A percentile compares a stretch with the other conserved stretches of the same genome.
phyloP scores from a whole-genome alignment of 2,888 invertebrate genomes.

The Aleiodes leptofemur region DNA sequence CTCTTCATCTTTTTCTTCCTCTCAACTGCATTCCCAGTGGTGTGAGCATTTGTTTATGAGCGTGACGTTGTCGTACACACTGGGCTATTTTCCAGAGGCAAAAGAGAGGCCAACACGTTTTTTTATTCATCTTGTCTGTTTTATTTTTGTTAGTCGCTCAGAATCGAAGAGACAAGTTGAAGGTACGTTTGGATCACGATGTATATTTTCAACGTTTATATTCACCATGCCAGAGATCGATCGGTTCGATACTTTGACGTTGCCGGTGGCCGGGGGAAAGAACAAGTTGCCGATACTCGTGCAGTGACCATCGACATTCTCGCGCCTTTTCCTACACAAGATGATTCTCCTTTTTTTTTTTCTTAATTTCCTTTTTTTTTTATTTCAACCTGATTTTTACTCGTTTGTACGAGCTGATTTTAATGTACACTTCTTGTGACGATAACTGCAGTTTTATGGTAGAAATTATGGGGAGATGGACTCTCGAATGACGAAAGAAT shows the following conservation, averaged over 20 bases:
- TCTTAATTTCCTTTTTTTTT: background rate
- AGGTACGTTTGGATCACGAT: conserved; percentile 2
- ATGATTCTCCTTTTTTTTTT: conserved; percentile 21
- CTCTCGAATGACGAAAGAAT: no score
- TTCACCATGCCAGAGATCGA: conserved; percentile 56
- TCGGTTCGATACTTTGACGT: conserved; percentile 57
- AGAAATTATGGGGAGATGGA: conserved; percentile 23
- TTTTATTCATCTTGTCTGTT: conserved; percentile 35
- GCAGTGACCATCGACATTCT: conserved; percentile 32
- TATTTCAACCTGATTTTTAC: background rate
- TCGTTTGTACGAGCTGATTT: background rate
- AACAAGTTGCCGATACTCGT: conserved; percentile 19
- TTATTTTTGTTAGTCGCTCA: background rate
- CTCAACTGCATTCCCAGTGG: conserved; percentile 23
- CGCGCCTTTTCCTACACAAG: conserved; percentile 28
- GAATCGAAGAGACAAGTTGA: conserved; percentile 29
- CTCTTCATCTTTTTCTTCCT: background rate
- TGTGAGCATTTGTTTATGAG: conserved; percentile 41
- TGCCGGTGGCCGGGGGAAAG: conserved; percentile 55
- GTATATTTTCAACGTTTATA: conserved; percentile 9
- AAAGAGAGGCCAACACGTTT: background rate
- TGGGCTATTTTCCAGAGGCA: conserved; percentile 31
- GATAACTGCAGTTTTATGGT: conserved; percentile 29
- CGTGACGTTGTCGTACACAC: conserved; percentile 29
- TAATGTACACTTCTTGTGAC: conserved; percentile 1